These are phyloP conservation scores for Eubasilissa splendida DNA, from an alignment of 2,888 invertebrate species.

Conservation along the genomic window DNA sequence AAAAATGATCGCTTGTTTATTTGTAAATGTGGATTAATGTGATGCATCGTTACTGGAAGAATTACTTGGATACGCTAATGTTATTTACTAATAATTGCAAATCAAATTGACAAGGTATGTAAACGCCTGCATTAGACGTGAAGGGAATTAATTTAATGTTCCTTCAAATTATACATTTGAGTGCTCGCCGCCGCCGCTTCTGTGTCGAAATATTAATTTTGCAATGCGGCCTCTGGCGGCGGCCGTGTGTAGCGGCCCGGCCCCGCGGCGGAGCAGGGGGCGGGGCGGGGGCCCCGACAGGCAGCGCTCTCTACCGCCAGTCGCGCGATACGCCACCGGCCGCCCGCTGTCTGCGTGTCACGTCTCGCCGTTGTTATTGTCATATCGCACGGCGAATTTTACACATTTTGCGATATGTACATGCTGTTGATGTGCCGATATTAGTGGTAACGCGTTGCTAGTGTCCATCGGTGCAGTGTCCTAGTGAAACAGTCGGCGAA, in stretches of 20 bases:
- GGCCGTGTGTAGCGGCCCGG: neutral
- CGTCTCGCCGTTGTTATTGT: conserved; percentile 63
- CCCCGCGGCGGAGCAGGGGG: conserved; percentile 7
- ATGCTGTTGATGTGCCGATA: conserved; percentile 1
- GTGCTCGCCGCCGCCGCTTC: neutral
- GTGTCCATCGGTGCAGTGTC: conserved; percentile 38
- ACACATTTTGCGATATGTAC: conserved; percentile 35
- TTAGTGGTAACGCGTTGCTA: conserved; percentile 12
- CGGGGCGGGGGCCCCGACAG: conserved; percentile 33
- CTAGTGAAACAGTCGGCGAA: conserved; percentile 46
- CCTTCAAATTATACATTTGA: conserved; percentile 9
- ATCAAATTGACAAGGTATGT: no score
- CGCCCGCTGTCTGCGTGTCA: conserved; percentile 72
- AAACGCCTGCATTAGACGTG: neutral
- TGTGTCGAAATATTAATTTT: conserved; percentile 45
- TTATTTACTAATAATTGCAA: no score
- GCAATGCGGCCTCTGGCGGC: conserved; percentile 31
- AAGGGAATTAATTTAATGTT: conserved; percentile 23
- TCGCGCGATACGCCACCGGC: conserved; percentile 54
- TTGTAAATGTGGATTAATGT: no score
- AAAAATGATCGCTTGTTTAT: no score
- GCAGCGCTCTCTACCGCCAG: conserved; percentile 54
- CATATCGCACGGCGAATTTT: conserved; percentile 49
- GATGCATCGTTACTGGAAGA: no score
- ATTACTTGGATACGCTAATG: neutral